These are phyloP conservation scores for Muscicapa comitata DNA, from an alignment of 2,797 vertebrate genomes.

Conservation along the genomic window DNA sequence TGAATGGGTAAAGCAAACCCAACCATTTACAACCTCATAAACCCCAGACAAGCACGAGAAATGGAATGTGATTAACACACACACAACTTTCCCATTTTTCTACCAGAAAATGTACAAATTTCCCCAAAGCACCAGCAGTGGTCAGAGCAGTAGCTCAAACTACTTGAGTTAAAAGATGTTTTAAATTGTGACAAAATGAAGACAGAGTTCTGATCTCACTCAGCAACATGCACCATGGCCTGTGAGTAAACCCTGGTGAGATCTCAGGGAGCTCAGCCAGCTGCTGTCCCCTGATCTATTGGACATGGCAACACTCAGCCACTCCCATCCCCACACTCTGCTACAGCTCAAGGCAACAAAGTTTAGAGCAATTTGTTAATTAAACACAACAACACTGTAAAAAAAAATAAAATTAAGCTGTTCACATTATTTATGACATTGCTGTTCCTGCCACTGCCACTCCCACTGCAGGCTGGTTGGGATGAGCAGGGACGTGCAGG, in stretches of 20 bases:
- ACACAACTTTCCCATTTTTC: not conserved
- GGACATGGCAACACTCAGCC: not conserved
- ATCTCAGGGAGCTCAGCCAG: not conserved
- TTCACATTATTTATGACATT: not conserved
- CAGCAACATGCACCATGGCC: not conserved
- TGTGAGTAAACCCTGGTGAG: not conserved
- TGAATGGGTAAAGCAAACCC: not conserved
- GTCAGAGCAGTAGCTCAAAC: not conserved
- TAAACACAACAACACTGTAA: not conserved
- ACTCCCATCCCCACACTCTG: not conserved
- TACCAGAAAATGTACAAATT: not conserved
- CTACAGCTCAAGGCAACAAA: not conserved
- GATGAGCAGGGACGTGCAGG: not conserved
- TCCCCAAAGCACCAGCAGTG: not conserved
- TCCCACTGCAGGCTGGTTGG: not conserved
- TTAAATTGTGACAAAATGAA: not conserved
- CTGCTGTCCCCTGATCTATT: not conserved
- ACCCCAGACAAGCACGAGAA: not conserved
- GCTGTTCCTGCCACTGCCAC: not conserved
- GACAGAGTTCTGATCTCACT: not conserved
- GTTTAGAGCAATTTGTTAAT: conserved; percentile 12
- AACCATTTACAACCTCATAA: not conserved
- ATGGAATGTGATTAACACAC: not conserved
- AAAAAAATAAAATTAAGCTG: not conserved
- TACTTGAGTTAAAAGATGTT: not conserved